Percentiles rank a stretch among this genome's conserved stretches.
Evolutionary conservation across 2,797 vertebrate species (phyloP).

Genomic region (Anas bernieri): DNA sequence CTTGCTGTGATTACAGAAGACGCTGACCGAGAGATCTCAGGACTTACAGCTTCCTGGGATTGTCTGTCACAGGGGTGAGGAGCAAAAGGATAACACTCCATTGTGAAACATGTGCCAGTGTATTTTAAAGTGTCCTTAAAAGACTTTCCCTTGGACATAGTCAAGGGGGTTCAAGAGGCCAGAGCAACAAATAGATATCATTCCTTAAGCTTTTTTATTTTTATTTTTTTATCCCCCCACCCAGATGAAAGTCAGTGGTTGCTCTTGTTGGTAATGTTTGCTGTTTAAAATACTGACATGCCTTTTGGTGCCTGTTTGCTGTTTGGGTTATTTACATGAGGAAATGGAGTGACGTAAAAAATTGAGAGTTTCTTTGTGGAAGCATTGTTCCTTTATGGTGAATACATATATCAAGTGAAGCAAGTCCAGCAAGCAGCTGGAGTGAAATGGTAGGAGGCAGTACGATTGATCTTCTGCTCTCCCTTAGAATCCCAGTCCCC

Average conservation of each 20-base stretch:
- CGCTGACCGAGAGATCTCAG: conserved; percentile 23
- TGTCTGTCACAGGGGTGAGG: conserved; percentile 34
- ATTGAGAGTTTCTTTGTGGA: conserved; percentile 36
- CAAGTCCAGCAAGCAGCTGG: conserved; percentile 12
- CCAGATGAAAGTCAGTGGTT: background rate
- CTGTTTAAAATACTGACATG: background rate
- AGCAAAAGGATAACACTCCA: conserved; percentile 14
- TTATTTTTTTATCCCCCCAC: background rate
- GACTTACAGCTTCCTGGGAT: conserved; percentile 32
- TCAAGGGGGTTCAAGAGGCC: background rate
- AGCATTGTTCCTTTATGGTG: conserved; percentile 1
- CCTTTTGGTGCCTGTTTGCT: conserved; percentile 20
- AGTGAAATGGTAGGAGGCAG: conserved; percentile 19
- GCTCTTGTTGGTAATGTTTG: background rate
- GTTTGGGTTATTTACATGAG: background rate
- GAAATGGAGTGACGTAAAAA: conserved; percentile 26
- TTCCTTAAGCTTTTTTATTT: background rate
- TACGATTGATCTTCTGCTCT: conserved; percentile 23
- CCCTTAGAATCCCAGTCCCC: background rate
- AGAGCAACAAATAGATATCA: conserved; percentile 5
- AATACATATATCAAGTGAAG: background rate
- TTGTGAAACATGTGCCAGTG: background rate
- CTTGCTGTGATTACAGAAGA: conserved; percentile 15
- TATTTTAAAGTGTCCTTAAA: conserved; percentile 55
- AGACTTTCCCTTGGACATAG: conserved; percentile 36